A percentile compares a stretch with the other conserved stretches of the same genome.
Evolutionary conservation across 2,797 vertebrate genomes (phyloP).

Genomic region (Heterohyrax brucei): DNA sequence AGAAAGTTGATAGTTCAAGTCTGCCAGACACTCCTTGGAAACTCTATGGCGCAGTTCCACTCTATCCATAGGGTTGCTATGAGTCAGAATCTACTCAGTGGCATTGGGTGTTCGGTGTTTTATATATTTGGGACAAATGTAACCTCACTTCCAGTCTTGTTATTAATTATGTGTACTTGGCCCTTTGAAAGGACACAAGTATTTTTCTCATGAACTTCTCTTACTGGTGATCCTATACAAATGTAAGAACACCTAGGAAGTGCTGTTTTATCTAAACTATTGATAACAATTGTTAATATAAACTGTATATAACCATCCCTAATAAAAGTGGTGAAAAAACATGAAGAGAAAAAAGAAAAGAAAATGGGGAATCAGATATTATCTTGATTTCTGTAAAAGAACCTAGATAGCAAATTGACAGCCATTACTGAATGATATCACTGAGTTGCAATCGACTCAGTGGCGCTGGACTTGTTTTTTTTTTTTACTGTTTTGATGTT

Average conservation of each 20-base stretch:
- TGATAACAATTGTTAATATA: not conserved
- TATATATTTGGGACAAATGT: slow-evolving; percentile 25
- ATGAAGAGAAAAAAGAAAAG: not conserved
- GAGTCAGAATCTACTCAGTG: no score
- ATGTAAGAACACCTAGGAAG: slow-evolving; percentile 72
- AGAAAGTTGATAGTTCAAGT: no score
- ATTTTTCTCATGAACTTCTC: slow-evolving; percentile 63
- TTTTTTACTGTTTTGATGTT: no score
- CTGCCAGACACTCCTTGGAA: no score
- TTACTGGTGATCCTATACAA: slow-evolving; percentile 77
- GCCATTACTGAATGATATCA: not conserved
- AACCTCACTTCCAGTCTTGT: slow-evolving; percentile 70
- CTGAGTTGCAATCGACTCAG: no score
- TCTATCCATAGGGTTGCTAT: no score
- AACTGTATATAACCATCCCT: slow-evolving; percentile 11
- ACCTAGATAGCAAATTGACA: not conserved
- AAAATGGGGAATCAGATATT: not conserved
- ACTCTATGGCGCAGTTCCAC: no score
- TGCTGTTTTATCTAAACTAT: not conserved
- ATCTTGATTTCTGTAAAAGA: slow-evolving; percentile 15
- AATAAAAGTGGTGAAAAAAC: not conserved
- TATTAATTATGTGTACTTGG: slow-evolving; percentile 70
- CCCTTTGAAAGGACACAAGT: slow-evolving; percentile 30
- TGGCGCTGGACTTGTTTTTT: no score
- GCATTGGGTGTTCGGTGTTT: no score